phyloP scores from a whole-genome alignment of 2,888 invertebrate species.

The Myopa tessellatipennis region DNA sequence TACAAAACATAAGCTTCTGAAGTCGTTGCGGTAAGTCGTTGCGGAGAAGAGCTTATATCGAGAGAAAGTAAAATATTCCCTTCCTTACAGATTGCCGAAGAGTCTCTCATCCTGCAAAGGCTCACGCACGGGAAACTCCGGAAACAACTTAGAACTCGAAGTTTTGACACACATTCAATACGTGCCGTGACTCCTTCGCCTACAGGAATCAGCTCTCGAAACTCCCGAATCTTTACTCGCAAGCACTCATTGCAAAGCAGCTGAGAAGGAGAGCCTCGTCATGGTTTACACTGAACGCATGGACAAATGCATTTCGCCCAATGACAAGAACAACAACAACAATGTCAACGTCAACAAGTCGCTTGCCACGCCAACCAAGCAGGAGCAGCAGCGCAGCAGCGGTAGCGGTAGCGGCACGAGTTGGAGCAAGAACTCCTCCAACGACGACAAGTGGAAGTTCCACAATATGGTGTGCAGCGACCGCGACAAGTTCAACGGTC shows the following conservation, averaged over 20 bases:
- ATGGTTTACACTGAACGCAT: slow-evolving; percentile 66
- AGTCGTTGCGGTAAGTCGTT: slow-evolving; percentile 54
- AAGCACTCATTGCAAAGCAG: background rate
- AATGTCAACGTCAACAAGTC: slow-evolving; percentile 35
- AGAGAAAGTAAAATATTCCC: background rate
- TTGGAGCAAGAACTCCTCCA: slow-evolving; percentile 56
- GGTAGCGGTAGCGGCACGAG: slow-evolving; percentile 41
- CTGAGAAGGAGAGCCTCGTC: slow-evolving; percentile 28
- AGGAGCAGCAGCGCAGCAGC: slow-evolving; percentile 42
- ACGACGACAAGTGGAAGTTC: slow-evolving; percentile 65
- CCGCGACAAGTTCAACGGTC: slow-evolving; percentile 63
- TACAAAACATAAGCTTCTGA: slow-evolving; percentile 55
- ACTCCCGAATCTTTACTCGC: background rate
- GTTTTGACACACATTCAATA: slow-evolving; percentile 66
- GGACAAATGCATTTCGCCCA: slow-evolving; percentile 57
- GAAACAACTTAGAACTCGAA: slow-evolving; percentile 65
- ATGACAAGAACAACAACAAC: slow-evolving; percentile 45
- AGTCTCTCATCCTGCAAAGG: slow-evolving; percentile 64
- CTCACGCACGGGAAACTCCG: slow-evolving; percentile 67
- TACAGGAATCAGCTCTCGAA: background rate
- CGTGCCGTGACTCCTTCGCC: slow-evolving; percentile 63
- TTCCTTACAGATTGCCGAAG: slow-evolving; percentile 60
- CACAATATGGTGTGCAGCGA: slow-evolving; percentile 64
- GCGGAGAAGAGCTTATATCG: background rate
- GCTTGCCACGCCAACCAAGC: slow-evolving; percentile 30